phyloP scores from a whole-genome alignment of 2,113 vertebrate species.

The Austrofundulus limnaeus region DNA sequence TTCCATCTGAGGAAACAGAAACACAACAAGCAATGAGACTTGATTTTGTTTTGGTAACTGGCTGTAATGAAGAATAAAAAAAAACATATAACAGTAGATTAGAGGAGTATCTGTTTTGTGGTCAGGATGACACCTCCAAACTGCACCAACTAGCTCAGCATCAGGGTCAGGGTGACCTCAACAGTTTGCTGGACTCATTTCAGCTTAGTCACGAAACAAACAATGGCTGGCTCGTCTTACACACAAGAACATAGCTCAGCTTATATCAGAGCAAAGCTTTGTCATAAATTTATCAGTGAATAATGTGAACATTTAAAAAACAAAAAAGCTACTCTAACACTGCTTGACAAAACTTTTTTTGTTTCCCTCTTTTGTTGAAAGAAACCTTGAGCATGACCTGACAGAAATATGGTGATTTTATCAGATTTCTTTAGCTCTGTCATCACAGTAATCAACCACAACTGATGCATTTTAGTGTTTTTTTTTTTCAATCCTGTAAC shows the following conservation, averaged over 20 bases:
- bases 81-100: conserved; percentile 24
- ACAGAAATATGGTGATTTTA: no score
- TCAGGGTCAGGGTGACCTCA: conserved; percentile 49
- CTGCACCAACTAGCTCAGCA: conserved; percentile 20
- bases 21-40: neutral
- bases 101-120: conserved; percentile 38
- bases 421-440: no score
- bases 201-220: conserved; percentile 30
- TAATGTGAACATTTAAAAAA: conserved; percentile 17
- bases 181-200: conserved; percentile 29
- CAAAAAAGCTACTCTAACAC: no score
- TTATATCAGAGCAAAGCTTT: conserved; percentile 37
- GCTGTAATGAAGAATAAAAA: conserved; percentile 10
- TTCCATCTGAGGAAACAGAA: conserved; percentile 84
- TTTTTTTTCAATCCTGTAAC: conserved; percentile 18
- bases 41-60: conserved; percentile 1
- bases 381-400: no score
- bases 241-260: conserved; percentile 28
- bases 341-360: no score
- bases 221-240: conserved; percentile 34
- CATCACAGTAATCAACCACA: no score
- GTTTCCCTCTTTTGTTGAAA: no score
- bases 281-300: conserved; percentile 45
- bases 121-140: conserved; percentile 8
- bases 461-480: no score